These are phyloP conservation scores for Campylomormyrus numenius DNA, from an alignment of 2,113 vertebrate genomes.

Conservation along the genomic window DNA sequence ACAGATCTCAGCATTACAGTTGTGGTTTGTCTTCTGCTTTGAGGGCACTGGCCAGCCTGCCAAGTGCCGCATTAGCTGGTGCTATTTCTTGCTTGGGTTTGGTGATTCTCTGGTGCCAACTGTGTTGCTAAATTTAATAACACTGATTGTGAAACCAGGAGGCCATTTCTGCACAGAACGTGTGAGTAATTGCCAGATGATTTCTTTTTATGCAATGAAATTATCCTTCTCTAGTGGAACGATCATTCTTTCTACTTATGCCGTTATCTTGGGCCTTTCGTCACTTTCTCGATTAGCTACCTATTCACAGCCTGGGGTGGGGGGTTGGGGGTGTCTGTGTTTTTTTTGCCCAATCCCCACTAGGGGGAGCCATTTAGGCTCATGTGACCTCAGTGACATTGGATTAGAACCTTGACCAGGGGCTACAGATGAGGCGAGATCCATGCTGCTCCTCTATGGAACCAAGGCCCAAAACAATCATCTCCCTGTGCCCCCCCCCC, in stretches of 20 bases:
- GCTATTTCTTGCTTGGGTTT: background rate
- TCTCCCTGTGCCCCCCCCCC: background rate
- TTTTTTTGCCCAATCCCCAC: background rate
- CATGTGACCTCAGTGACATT: background rate
- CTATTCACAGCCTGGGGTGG: background rate
- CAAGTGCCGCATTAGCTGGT: background rate
- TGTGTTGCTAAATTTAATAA: conserved; percentile 4
- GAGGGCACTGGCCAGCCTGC: background rate
- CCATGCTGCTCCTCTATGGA: background rate
- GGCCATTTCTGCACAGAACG: background rate
- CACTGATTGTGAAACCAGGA: background rate
- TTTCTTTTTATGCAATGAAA: background rate
- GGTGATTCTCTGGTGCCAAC: background rate
- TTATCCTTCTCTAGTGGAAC: background rate
- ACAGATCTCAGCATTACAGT: background rate
- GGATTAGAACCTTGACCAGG: background rate
- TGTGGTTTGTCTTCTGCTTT: background rate
- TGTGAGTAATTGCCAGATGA: background rate
- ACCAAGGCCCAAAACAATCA: background rate
- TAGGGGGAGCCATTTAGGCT: background rate
- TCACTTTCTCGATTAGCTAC: background rate
- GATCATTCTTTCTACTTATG: background rate
- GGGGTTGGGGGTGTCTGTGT: background rate
- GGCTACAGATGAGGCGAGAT: background rate
- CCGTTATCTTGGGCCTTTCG: background rate